These are phyloP conservation scores for Morpho helenor DNA, from an alignment of 2,888 invertebrate species.

Conservation along the genomic window DNA sequence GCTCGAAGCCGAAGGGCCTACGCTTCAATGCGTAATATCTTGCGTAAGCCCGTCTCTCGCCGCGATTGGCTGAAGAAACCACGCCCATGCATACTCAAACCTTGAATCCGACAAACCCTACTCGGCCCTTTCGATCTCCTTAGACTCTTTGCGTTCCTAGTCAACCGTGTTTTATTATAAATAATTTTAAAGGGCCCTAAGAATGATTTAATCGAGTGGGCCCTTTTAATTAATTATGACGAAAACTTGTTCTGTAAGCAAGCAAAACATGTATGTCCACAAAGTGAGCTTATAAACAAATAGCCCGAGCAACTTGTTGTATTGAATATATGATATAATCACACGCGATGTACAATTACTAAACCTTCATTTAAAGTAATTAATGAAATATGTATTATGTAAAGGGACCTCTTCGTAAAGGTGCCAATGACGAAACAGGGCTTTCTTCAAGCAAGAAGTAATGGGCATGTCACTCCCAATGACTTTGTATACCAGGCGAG, in stretches of 20 bases:
- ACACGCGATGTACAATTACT: too few species aligned
- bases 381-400: conserved; percentile 16
- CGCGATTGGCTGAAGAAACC: conserved; percentile 64
- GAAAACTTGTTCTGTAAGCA: too few species aligned
- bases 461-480: conserved; percentile 81
- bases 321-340: too few species aligned
- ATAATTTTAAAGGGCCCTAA: conserved; percentile 76
- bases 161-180: conserved; percentile 78
- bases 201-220: conserved; percentile 9
- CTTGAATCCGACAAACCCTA: conserved; percentile 69
- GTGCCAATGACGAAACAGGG: conserved; percentile 66
- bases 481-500: conserved; percentile 73
- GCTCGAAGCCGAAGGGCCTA: conserved; percentile 39
- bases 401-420: conserved; percentile 33
- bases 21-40: conserved; percentile 51
- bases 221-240: background rate
- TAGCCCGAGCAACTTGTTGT: too few species aligned
- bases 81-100: conserved; percentile 68
- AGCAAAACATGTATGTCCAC: too few species aligned
- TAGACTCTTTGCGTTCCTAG: conserved; percentile 59
- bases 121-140: conserved; percentile 65
- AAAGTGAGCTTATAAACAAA: too few species aligned
- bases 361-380: too few species aligned
- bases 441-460: conserved; percentile 66
- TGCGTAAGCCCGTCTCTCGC: conserved; percentile 54